Evolutionary conservation across 2,113 vertebrate species (phyloP).

Genomic region (Thalassoma bifasciatum): DNA sequence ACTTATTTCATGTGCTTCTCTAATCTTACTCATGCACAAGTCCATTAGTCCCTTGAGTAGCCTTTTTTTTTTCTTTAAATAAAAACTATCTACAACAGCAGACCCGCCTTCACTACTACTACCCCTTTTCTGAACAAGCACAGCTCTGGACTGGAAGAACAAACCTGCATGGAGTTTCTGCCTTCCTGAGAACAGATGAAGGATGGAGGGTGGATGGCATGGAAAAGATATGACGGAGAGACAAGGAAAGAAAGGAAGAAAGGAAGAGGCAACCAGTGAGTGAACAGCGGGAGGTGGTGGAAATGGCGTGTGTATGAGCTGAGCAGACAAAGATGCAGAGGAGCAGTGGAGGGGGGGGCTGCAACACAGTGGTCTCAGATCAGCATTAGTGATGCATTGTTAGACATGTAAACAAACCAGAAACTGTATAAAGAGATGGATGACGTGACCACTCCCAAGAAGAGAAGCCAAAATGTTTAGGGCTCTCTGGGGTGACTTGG

Average conservation of each 20-base stretch:
- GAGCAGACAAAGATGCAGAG: slow-evolving; percentile 68
- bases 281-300: slow-evolving; percentile 54
- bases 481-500: too few relatives aligned
- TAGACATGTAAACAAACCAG: slow-evolving; percentile 46
- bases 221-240: slow-evolving; percentile 64
- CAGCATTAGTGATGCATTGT: slow-evolving; percentile 60
- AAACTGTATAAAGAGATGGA: too few relatives aligned
- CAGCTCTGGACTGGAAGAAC: slow-evolving; percentile 73
- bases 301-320: slow-evolving; percentile 57
- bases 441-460: too few relatives aligned
- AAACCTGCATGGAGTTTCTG: slow-evolving; percentile 83
- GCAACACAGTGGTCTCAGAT: slow-evolving; percentile 62
- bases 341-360: slow-evolving; percentile 37
- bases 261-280: slow-evolving; percentile 68
- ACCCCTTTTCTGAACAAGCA: slow-evolving; percentile 42
- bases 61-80: not conserved
- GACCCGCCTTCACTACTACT: not conserved
- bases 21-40: slow-evolving; percentile 44
- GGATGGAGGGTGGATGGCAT: slow-evolving; percentile 73
- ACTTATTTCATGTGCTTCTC: not conserved
- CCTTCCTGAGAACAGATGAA: slow-evolving; percentile 81
- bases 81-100: slow-evolving; percentile 7
- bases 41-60: slow-evolving; percentile 5
- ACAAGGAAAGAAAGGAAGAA: slow-evolving; percentile 62
- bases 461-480: too few relatives aligned